These are phyloP conservation scores for Agrotis ipsilon DNA, from an alignment of 2,888 invertebrate genomes.

Conservation along the genomic window DNA sequence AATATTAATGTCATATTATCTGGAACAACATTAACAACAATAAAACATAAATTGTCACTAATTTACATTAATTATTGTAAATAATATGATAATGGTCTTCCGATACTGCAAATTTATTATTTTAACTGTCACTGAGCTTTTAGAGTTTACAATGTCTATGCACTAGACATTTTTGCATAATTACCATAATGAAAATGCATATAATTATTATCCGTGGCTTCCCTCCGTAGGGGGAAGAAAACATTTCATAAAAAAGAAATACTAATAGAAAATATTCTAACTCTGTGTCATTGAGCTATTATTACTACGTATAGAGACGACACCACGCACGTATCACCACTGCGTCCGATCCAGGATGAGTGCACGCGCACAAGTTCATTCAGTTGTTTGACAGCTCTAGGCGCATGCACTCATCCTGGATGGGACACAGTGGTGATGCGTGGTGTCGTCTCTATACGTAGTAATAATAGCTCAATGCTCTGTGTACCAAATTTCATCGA, in stretches of 20 bases:
- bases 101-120: constrained; percentile 11
- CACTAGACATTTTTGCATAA: background rate
- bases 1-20: constrained; percentile 7
- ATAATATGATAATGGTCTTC: constrained; percentile 2
- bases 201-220: background rate
- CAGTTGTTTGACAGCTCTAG: too few relatives aligned
- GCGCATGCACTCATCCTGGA: too few relatives aligned
- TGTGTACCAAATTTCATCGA: constrained; percentile 1
- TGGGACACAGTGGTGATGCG: too few relatives aligned
- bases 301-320: too few relatives aligned
- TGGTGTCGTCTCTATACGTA: too few relatives aligned
- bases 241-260: background rate
- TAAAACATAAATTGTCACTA: constrained; percentile 7
- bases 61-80: constrained; percentile 17
- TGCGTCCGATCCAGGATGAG: too few relatives aligned
- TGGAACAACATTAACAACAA: background rate
- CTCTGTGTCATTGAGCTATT: too few relatives aligned
- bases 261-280: too few relatives aligned
- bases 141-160: background rate
- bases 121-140: constrained; percentile 5
- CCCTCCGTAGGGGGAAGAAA: background rate
- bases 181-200: too few relatives aligned
- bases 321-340: too few relatives aligned
- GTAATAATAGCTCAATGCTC: too few relatives aligned
- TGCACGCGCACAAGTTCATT: too few relatives aligned